A percentile compares a stretch with the other conserved stretches of the same genome.
Evolutionary conservation across 1,140 invertebrate genomes (phyloP).

Genomic region (Tachypleus tridentatus): DNA sequence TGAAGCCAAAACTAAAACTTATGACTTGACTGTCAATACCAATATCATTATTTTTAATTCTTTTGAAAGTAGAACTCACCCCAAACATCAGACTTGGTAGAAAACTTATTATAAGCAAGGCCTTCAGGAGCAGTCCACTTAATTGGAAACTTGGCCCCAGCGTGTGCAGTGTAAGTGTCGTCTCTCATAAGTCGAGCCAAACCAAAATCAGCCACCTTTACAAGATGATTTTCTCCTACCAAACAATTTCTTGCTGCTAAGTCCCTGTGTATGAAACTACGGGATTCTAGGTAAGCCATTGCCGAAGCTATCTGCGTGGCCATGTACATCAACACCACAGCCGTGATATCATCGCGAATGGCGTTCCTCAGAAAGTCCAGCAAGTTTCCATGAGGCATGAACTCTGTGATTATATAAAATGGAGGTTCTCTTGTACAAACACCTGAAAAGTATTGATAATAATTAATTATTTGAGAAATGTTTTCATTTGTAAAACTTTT

Average conservation of each 20-base stretch:
- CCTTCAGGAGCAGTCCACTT: slow-evolving; percentile 99
- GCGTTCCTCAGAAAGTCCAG: slow-evolving; percentile 88
- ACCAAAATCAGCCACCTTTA: slow-evolving; percentile 92
- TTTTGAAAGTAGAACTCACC: slow-evolving; percentile 36
- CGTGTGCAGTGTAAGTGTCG: slow-evolving; percentile 95
- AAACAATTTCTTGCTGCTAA: slow-evolving; percentile 96
- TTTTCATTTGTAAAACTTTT: slow-evolving; percentile 30
- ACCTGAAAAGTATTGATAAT: slow-evolving; percentile 67
- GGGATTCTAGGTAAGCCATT: slow-evolving; percentile 95
- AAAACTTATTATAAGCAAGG: slow-evolving; percentile 97
- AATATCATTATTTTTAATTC: too few relatives aligned
- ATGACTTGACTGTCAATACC: too few relatives aligned
- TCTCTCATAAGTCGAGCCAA: slow-evolving; percentile 93
- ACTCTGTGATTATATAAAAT: slow-evolving; percentile 99
- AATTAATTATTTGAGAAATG: too few relatives aligned
- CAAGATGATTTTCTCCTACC: slow-evolving; percentile 90
- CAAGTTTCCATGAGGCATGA: slow-evolving; percentile 96
- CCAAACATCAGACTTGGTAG: slow-evolving; percentile 68
- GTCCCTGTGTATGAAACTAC: slow-evolving; percentile 94
- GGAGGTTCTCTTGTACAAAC: slow-evolving; percentile 96
- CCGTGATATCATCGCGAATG: slow-evolving; percentile 78
- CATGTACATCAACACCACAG: slow-evolving; percentile 95
- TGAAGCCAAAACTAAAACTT: too few relatives aligned
- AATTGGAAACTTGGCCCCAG: slow-evolving; percentile 97
- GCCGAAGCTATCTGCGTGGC: slow-evolving; percentile 97